A percentile compares a stretch with the other conserved stretches of the same genome.
phyloP scores from a whole-genome alignment of 2,888 invertebrate species.

The Scrobipalpa atriplicella region DNA sequence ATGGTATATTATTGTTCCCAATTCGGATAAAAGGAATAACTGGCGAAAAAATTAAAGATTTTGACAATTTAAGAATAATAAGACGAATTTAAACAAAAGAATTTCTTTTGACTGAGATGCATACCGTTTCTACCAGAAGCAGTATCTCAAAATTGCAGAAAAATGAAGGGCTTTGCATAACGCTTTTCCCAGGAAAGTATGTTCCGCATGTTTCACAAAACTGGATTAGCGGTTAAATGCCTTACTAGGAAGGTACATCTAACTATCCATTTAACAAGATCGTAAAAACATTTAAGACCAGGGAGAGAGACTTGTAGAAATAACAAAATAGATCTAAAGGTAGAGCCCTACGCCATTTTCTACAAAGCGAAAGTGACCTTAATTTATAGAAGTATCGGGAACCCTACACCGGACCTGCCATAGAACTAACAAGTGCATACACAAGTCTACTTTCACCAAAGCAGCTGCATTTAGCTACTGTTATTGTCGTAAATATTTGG shows the following conservation, averaged over 20 bases:
- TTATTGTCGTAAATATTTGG: not conserved
- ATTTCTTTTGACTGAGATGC: no score
- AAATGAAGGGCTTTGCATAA: conserved; percentile 11
- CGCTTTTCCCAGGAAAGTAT: conserved; percentile 4
- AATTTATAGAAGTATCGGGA: conserved; percentile 45
- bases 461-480: conserved; percentile 25
- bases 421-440: conserved; percentile 32
- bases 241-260: no score
- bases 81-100: no score
- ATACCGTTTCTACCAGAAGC: no score
- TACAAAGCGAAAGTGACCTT: conserved; percentile 54
- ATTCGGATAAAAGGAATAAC: not conserved
- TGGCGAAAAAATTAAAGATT: not conserved
- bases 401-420: conserved; percentile 41
- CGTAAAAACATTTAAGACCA: not conserved
- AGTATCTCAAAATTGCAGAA: not conserved
- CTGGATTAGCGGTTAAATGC: not conserved
- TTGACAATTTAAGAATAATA: no score
- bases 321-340: not conserved
- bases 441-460: conserved; percentile 43
- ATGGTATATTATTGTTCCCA: conserved; percentile 29
- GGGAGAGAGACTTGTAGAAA: not conserved
- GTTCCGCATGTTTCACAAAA: conserved; percentile 10
- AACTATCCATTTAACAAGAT: not conserved
- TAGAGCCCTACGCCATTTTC: conserved; percentile 26